These are phyloP conservation scores for Neosalanx taihuensis DNA, from an alignment of 2,797 vertebrate species.

Conservation along the genomic window DNA sequence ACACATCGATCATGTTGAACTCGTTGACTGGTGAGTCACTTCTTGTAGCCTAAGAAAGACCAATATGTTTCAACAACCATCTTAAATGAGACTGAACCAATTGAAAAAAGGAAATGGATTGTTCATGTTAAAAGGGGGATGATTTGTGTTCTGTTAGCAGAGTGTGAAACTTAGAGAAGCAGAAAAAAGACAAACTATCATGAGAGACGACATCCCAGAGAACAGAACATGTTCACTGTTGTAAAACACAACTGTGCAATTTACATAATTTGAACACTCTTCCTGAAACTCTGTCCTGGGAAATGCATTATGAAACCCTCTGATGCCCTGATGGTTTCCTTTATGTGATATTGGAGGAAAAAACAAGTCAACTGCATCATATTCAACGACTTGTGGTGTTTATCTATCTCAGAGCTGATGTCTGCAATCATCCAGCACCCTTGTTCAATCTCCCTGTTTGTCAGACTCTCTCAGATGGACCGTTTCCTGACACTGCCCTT, in stretches of 20 bases:
- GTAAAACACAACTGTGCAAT: neutral
- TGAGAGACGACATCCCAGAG: too few relatives aligned
- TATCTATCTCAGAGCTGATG: slow-evolving; percentile 40
- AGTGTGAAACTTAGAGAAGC: too few relatives aligned
- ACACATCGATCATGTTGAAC: slow-evolving; percentile 56
- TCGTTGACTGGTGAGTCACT: slow-evolving; percentile 28
- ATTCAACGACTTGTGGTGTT: slow-evolving; percentile 20
- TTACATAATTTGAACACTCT: neutral
- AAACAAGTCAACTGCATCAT: slow-evolving; percentile 20
- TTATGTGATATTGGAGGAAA: slow-evolving; percentile 12
- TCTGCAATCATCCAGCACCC: slow-evolving; percentile 56
- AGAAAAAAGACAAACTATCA: too few relatives aligned
- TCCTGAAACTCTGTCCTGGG: neutral
- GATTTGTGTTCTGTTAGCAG: neutral
- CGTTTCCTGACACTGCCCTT: slow-evolving; percentile 37
- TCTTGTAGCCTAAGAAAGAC: slow-evolving; percentile 38
- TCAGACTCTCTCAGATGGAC: slow-evolving; percentile 32
- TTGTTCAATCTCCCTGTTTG: slow-evolving; percentile 57
- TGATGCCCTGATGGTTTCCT: slow-evolving; percentile 18
- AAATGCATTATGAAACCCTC: neutral
- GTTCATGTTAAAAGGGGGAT: slow-evolving; percentile 19
- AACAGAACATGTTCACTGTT: neutral
- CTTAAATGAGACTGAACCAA: slow-evolving; percentile 46
- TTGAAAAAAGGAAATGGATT: slow-evolving; percentile 44
- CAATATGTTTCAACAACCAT: slow-evolving; percentile 38